Evolutionary conservation across 2,113 vertebrate genomes (phyloP), one percentile per base, ranked within the genome.

Genomic region (Gallinago paraguaiae): DNA sequence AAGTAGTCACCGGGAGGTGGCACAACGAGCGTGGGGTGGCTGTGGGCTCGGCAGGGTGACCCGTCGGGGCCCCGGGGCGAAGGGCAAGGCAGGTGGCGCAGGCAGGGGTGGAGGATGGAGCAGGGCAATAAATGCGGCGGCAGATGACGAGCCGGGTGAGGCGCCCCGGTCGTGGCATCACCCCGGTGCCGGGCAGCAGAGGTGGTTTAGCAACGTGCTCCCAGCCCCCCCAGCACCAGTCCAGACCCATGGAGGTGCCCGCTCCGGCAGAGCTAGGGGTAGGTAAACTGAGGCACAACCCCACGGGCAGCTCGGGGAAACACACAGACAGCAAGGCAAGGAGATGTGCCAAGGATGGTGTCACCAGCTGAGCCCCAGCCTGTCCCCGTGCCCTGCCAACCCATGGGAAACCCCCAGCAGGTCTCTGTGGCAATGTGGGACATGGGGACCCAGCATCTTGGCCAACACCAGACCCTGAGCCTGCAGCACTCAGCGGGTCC

Each of bases 241-340:
- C 37, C 37, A 45, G 43, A 50, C 79, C 59, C 17, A n/a, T 0
- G 5, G 56, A 24, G 27, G 1, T 18, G 48, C 46, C 13, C 19
- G 2, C n/a, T 33, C 9, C 3, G 23, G 61, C 3, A 17, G 22
- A 71, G 23, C 0, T 0, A 31, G 0, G 17, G 0, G 3, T 3
- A 27, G 90, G 96, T n/a, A 95, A 96, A 96, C 84, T 60, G 90
- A 96, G 90, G 95, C 90, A 94, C 9, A 0, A 60, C 50, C 63
- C 51, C 2, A 3, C 0, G 0, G 0, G 67, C 56, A 33, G 8
- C 35, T 15, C 0, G 0, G 64, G 59, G 22, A 77, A 18, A 41
- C 4, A 5, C 3, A 31, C 48, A 14, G 60, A 17, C 25, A 43
- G 50, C 43, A 10, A 25, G 37, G 57, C 48, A 28, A n/a, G 70